Percentiles rank a stretch among this genome's conserved stretches.
phyloP scores from a whole-genome alignment of 1,140 invertebrate genomes.

The Pogonomyrmex barbatus region DNA sequence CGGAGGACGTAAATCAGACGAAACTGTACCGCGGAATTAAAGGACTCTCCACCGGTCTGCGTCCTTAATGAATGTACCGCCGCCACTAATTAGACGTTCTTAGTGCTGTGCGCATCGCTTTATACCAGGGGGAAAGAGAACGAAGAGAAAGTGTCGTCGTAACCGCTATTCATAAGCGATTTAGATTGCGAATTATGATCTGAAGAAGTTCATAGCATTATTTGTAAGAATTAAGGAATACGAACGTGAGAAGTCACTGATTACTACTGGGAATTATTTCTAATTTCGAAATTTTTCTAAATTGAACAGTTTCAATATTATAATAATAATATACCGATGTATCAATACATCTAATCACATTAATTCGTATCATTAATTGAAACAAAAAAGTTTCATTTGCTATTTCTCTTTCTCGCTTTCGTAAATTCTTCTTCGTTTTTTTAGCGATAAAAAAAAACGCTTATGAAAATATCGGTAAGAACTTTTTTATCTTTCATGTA shows the following conservation, averaged over 20 bases:
- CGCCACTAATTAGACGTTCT: constrained; percentile 79
- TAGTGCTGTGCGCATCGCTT: constrained; percentile 66
- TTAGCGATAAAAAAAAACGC: neutral
- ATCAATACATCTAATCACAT: neutral
- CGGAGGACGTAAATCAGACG: constrained; percentile 78
- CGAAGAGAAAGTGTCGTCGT: constrained; percentile 68
- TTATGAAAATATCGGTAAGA: neutral
- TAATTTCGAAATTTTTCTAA: neutral
- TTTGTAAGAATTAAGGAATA: constrained; percentile 33
- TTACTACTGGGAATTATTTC: neutral
- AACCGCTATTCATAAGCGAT: constrained; percentile 74
- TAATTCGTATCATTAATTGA: neutral
- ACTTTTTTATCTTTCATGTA: neutral
- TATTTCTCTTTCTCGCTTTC: neutral
- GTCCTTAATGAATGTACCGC: constrained; percentile 77
- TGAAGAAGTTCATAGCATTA: constrained; percentile 20
- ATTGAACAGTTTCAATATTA: neutral
- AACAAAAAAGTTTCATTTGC: neutral
- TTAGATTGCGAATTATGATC: constrained; percentile 57
- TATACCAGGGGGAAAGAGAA: constrained; percentile 15
- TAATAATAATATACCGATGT: too few species aligned
- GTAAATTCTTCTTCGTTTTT: neutral
- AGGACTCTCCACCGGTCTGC: constrained; percentile 72
- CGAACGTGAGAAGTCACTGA: neutral
- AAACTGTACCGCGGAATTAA: constrained; percentile 78